A percentile compares a stretch with the other conserved stretches of the same genome.
Evolutionary conservation across 2,113 vertebrate species (phyloP).

Genomic region (Candoia aspera): DNA sequence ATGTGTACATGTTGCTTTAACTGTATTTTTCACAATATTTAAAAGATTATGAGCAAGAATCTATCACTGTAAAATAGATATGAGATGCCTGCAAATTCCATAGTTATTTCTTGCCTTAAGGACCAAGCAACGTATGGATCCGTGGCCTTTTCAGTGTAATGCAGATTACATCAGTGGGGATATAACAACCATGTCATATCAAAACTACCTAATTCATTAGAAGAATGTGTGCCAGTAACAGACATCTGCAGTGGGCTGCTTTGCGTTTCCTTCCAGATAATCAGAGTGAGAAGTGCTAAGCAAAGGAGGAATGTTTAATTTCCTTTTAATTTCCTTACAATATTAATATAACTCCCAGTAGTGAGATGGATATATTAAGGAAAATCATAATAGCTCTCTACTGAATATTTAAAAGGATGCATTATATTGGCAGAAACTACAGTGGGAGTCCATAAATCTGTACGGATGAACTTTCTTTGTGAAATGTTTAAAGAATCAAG

Average conservation of each 20-base stretch:
- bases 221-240: background rate
- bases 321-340: background rate
- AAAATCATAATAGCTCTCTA: background rate
- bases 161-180: background rate
- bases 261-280: background rate
- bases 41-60: constrained; percentile 63
- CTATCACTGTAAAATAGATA: constrained; percentile 54
- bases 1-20: constrained; percentile 45
- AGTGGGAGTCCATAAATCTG: background rate
- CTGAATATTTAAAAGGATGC: background rate
- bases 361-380: background rate
- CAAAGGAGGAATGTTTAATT: background rate
- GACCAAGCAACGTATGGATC: constrained; percentile 42
- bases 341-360: background rate
- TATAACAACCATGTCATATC: background rate
- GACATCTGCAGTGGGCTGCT: background rate
- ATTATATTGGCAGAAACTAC: background rate
- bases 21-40: constrained; percentile 41
- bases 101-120: constrained; percentile 49
- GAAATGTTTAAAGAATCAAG: background rate
- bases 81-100: constrained; percentile 45
- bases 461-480: background rate
- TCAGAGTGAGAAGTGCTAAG: background rate
- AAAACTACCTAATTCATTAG: background rate
- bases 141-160: constrained; percentile 37